Evolutionary conservation across 2,113 vertebrate genomes (phyloP), one percentile per base, ranked within the genome.

Genomic region (Psittacula cyanocephala): DNA sequence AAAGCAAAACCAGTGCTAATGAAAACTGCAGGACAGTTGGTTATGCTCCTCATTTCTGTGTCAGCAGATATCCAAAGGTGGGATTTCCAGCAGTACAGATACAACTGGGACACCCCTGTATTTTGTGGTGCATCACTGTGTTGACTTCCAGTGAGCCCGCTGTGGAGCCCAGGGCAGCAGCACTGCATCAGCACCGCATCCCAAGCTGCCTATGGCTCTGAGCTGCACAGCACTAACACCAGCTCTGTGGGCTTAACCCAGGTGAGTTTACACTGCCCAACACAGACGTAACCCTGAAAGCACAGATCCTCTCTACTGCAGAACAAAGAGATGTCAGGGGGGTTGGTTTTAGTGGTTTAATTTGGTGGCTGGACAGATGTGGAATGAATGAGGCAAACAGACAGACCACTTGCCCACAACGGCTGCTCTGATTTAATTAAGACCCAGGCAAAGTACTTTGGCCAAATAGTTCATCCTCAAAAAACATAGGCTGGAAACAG

Each of bases 131-230:
- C 47, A 24, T 7, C 47, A 6, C 3, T 2, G 11, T 15, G 15
- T 9, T 37, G 43, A n/a, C 23, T n/a, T 10, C 22, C n/a, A 25
- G 25, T 1, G 15, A 69, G 27, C 15, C 31, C 2, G 0, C 28
- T 9, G 29, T 17, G 20, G 52, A 35, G 52, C 33, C 3, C 13
- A 27, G 64, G n/a, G 44, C 13, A 22, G 33, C 1, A 5, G 8
- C n/a, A 4, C n/a, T 28, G 12, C 62, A 8, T 13, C 29, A 33
- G 57, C 59, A 11, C 12, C 6, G 11, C 33, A 5, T 10, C 25
- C 16, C 2, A 4, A 68, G 44, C n/a, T 31, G 19, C 46, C 37
- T 28, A 7, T 1, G 5, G 17, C 81, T 44, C 70, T 0, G 7
- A 24, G 60, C 64, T 50, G 50, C 64, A 9, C 35, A 65, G 59